Evolutionary conservation across 2,113 vertebrate genomes (phyloP).

Genomic region (Dicaeum eximium): DNA sequence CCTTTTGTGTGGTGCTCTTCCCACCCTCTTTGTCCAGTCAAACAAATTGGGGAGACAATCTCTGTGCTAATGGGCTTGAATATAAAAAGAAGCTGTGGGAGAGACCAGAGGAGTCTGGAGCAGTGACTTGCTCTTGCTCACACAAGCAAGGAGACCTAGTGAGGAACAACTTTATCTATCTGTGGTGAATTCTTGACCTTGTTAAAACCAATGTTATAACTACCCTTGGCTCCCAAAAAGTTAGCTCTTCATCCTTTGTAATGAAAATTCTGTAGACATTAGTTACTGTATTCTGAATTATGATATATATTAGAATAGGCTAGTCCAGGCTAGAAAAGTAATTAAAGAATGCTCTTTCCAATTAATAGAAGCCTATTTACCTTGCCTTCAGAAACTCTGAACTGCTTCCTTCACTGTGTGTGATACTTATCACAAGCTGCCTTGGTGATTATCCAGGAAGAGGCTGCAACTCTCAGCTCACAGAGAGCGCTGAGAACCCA

Average conservation of each 20-base stretch:
- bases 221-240: background rate
- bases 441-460: slow-evolving; percentile 39
- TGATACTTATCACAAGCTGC: slow-evolving; percentile 46
- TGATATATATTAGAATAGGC: slow-evolving; percentile 49
- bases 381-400: slow-evolving; percentile 49
- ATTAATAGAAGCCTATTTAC: slow-evolving; percentile 53
- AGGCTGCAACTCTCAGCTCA: background rate
- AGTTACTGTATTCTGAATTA: slow-evolving; percentile 32
- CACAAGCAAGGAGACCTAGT: background rate
- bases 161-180: background rate
- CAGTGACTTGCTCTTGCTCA: background rate
- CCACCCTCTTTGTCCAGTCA: background rate
- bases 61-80: background rate
- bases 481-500: background rate
- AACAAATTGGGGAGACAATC: background rate
- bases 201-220: slow-evolving; percentile 32
- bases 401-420: slow-evolving; percentile 25
- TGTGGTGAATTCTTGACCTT: slow-evolving; percentile 35
- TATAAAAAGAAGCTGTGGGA: background rate
- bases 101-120: background rate
- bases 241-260: slow-evolving; percentile 29
- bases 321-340: slow-evolving; percentile 57
- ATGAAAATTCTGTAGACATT: slow-evolving; percentile 39
- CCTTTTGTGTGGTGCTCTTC: background rate
- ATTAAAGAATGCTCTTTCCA: slow-evolving; percentile 52